Conservation (phyloP, 2,113 vertebrate genomes). For the Osmerus mordax region DNA sequence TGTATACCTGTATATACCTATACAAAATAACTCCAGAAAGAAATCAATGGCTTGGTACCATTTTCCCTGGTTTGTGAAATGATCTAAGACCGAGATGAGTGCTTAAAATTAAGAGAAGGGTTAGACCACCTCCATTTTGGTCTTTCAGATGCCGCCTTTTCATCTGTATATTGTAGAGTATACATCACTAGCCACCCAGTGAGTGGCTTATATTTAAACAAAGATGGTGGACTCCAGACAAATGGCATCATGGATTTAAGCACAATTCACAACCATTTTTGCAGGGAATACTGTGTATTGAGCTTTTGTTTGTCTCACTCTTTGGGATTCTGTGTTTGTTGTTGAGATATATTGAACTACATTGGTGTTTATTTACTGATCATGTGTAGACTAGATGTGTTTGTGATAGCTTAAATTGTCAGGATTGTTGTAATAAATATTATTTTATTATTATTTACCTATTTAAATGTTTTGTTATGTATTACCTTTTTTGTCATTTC, state of each 20-base stretch:
- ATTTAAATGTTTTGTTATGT: constrained; percentile 27
- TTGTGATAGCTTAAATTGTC: constrained; percentile 47
- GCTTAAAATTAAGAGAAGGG: too few relatives aligned
- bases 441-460: constrained; percentile 45
- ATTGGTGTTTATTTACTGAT: constrained; percentile 38
- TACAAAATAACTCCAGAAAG: constrained; percentile 15
- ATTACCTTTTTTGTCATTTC: too few relatives aligned
- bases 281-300: constrained; percentile 17
- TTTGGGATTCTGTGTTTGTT: constrained; percentile 37
- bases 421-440: constrained; percentile 59
- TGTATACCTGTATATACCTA: constrained; percentile 15
- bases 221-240: constrained; percentile 11
- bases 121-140: background rate
- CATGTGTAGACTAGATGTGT: constrained; percentile 39
- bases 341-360: constrained; percentile 39
- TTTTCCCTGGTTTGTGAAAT: constrained; percentile 2
- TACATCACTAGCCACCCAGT: background rate
- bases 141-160: background rate
- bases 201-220: constrained; percentile 11
- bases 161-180: background rate
- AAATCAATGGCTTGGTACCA: constrained; percentile 3
- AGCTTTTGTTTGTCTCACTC: constrained; percentile 26
- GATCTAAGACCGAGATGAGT: background rate
- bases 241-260: constrained; percentile 14
- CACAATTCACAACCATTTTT: constrained; percentile 10